Evolutionary conservation across 1,140 invertebrate genomes (phyloP), one percentile per base, ranked within the genome.

Genomic region (Ceratitis capitata): DNA sequence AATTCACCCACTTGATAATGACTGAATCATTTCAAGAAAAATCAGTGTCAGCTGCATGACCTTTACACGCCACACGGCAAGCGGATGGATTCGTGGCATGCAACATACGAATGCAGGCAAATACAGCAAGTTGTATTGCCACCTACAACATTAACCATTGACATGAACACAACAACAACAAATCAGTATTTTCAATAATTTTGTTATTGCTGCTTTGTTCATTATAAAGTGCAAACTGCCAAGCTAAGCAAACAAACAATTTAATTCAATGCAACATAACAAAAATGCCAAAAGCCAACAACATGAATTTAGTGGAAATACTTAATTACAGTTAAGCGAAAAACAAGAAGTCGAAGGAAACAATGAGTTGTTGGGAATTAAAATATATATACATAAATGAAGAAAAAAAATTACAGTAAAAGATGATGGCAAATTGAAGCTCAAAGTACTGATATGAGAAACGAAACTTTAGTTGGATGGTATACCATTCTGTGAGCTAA

Each of bases 211-310:
- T 69, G 32, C 19, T 61, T 0, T n/a, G n/a, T n/a, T n/a, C n/a
- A n/a, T n/a, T n/a, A n/a, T n/a, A n/a, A n/a, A n/a, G n/a, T n/a
- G n/a, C n/a, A n/a, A n/a, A n/a, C n/a, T n/a, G 64, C n/a, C 69
- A 83, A 83, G n/a, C 82, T 35, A 83, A 83, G 82, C 82, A 83
- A 83, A 51, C 82, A 83, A 53, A 83, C 82, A 83, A 83, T 83
- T 83, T 83, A 83, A 83, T 83, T 83, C 82, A 83, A 83, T 56
- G 51, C 47, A 51, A 53, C 19, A 6, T n/a, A 78, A n/a, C 69
- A 42, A 42, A 78, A 78, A 78, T 78, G 69, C 39, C 69, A 78
- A 78, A 78, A 78, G 69, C 69, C 69, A 47, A 12, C 69, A 78
- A 78, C 39, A 42, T 12, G 14, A 47, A 0, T 39, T 74, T 74